Percentiles rank a stretch among this genome's conserved stretches.
phyloP scores from a whole-genome alignment of 2,797 vertebrate species.

The Sibirionetta formosa region DNA sequence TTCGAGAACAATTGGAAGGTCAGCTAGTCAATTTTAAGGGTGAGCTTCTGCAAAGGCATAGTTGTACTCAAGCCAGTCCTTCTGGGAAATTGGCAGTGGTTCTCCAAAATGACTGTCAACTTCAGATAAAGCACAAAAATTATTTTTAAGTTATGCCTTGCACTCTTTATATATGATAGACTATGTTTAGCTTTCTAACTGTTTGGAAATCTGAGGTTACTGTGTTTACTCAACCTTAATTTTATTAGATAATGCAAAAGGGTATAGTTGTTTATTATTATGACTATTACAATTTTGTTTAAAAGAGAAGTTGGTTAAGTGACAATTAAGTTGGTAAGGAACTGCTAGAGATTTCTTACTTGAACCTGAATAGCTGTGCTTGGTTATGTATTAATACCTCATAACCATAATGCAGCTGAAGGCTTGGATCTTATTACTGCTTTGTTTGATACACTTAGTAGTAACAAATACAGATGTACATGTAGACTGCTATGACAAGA shows the following conservation, averaged over 20 bases:
- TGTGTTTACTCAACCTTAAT: not conserved
- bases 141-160: not conserved
- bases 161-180: not conserved
- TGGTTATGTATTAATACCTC: not conserved
- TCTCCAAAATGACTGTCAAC: not conserved
- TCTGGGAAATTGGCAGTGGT: not conserved
- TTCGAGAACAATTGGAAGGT: slow-evolving; percentile 13
- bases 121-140: not conserved
- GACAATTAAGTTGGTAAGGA: not conserved
- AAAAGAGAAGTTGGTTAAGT: not conserved
- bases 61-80: not conserved
- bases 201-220: not conserved
- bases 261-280: not conserved
- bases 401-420: not conserved
- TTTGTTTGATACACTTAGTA: not conserved
- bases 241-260: not conserved
- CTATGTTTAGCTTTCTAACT: not conserved
- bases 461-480: not conserved
- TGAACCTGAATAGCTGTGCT: not conserved
- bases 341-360: not conserved
- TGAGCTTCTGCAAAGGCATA: not conserved
- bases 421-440: not conserved
- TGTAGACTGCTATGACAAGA: not conserved
- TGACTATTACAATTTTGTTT: not conserved
- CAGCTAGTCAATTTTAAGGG: not conserved